Percentiles rank a stretch among this genome's conserved stretches.
phyloP scores from a whole-genome alignment of 2,113 vertebrate genomes.

The Epinephelus fuscoguttatus region DNA sequence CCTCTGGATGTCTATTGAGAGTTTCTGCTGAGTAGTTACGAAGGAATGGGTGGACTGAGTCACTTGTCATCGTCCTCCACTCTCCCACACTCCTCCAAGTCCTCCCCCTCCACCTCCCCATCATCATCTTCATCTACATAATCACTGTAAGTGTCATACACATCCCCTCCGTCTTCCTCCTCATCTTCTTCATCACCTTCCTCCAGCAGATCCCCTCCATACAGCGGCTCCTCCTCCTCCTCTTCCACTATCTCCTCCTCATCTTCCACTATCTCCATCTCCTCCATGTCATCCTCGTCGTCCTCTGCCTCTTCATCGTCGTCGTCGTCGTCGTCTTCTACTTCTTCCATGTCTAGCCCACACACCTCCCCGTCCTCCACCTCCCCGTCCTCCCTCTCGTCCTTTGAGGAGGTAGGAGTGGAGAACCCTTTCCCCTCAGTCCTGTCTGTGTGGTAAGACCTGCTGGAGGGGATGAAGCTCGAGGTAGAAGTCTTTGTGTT shows the following conservation, averaged over 20 bases:
- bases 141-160: conserved; percentile 65
- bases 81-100: conserved; percentile 70
- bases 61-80: conserved; percentile 74
- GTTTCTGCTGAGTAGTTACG: conserved; percentile 31
- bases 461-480: conserved; percentile 72
- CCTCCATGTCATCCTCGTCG: conserved; percentile 54
- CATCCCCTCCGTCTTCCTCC: conserved; percentile 51
- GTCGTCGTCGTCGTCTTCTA: conserved; percentile 28
- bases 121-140: conserved; percentile 73
- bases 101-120: conserved; percentile 74
- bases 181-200: conserved; percentile 44
- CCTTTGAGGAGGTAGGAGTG: conserved; percentile 58
- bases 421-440: conserved; percentile 40
- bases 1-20: conserved; percentile 38
- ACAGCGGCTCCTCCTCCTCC: conserved; percentile 65
- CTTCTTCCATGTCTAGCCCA: conserved; percentile 66
- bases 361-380: conserved; percentile 74
- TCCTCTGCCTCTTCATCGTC: conserved; percentile 48
- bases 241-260: conserved; percentile 65
- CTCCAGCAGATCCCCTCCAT: conserved; percentile 46
- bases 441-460: conserved; percentile 55
- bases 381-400: conserved; percentile 64
- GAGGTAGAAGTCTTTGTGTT: conserved; percentile 80
- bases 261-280: conserved; percentile 67
- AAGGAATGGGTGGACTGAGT: conserved; percentile 36